phyloP scores from a whole-genome alignment of 2,888 invertebrate genomes.

The Dysmachus trigonus region DNA sequence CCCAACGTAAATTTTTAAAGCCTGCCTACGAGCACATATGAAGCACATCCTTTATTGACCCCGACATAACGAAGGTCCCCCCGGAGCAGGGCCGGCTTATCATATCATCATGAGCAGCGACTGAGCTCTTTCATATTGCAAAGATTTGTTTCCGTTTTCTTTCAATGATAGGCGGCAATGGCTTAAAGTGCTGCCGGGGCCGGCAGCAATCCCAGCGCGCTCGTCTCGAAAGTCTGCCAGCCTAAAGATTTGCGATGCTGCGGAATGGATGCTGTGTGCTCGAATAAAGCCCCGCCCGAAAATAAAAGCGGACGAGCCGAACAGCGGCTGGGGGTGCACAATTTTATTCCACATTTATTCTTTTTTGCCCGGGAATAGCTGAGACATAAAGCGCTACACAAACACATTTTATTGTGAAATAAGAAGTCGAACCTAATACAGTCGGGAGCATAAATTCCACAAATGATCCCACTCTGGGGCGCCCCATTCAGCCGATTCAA shows the following conservation, averaged over 20 bases:
- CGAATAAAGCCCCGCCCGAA: background rate
- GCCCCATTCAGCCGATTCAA: background rate
- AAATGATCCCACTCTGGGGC: constrained; percentile 15
- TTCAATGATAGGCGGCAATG: constrained; percentile 32
- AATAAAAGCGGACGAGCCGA: background rate
- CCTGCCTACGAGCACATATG: background rate
- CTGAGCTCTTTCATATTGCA: constrained; percentile 4
- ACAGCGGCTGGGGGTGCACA: background rate
- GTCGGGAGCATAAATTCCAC: background rate
- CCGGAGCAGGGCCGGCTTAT: background rate
- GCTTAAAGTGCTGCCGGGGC: background rate
- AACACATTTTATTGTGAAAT: constrained; percentile 27
- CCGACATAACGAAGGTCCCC: background rate
- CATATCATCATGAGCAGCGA: constrained; percentile 16
- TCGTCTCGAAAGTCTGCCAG: background rate
- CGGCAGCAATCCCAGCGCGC: background rate
- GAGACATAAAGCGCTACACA: constrained; percentile 2
- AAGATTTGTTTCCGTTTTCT: background rate
- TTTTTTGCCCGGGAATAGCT: background rate
- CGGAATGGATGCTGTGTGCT: background rate
- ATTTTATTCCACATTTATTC: background rate
- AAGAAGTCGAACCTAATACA: constrained; percentile 16
- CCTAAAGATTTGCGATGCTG: background rate
- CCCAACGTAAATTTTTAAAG: background rate
- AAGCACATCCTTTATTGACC: background rate